Percentiles rank a stretch among this genome's conserved stretches.
Conservation (phyloP, 2,113 vertebrate genomes). For the Chrysemys picta region DNA sequence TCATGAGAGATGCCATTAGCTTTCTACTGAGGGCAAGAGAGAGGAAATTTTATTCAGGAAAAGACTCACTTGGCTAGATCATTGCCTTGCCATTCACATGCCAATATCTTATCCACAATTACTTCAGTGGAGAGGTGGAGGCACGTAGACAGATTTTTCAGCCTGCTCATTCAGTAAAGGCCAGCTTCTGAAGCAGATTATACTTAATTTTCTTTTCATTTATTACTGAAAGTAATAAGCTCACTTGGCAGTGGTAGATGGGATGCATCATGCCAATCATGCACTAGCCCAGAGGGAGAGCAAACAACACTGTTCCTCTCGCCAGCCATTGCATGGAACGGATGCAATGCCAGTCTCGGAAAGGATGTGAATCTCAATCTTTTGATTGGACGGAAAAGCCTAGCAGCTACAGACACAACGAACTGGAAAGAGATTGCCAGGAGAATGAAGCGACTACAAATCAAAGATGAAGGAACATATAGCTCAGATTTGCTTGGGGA, state of each 20-base stretch:
- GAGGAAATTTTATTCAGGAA: not conserved
- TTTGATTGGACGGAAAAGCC: not conserved
- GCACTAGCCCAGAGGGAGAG: not conserved
- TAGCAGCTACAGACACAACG: not conserved
- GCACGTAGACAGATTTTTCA: not conserved
- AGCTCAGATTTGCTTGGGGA: not conserved
- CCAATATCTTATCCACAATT: slow-evolving; percentile 1
- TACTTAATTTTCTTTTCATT: slow-evolving; percentile 62
- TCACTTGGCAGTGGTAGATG: slow-evolving; percentile 23
- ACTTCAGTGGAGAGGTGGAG: slow-evolving; percentile 12
- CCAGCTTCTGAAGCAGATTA: slow-evolving; percentile 6
- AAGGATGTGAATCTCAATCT: not conserved
- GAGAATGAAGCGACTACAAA: not conserved
- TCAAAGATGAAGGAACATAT: slow-evolving; percentile 20
- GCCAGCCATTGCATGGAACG: slow-evolving; percentile 43
- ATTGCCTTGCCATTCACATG: not conserved
- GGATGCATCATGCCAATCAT: slow-evolving; percentile 13
- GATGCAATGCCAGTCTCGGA: slow-evolving; percentile 38
- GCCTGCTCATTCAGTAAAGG: not conserved
- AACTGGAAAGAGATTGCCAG: not conserved
- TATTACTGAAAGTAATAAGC: not conserved
- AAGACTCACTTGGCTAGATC: not conserved
- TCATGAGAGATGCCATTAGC: not conserved
- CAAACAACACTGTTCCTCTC: not conserved
- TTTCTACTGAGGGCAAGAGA: not conserved